These are phyloP conservation scores for Sphaeridia pumilis DNA, from an alignment of 2,888 invertebrate genomes.

Conservation along the genomic window DNA sequence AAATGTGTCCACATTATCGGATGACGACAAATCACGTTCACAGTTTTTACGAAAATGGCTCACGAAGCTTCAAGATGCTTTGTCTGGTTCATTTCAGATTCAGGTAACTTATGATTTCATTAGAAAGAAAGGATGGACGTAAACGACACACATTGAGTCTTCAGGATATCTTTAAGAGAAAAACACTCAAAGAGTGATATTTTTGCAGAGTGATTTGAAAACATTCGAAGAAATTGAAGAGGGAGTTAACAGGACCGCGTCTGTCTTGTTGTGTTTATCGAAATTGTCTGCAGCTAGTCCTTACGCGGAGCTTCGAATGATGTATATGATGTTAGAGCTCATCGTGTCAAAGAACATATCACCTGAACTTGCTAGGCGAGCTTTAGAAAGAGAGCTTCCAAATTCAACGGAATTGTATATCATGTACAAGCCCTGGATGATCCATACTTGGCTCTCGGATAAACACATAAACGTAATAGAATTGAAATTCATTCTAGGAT, in stretches of 20 bases:
- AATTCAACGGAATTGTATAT: background rate
- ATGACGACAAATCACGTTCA: too few relatives aligned
- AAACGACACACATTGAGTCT: too few relatives aligned
- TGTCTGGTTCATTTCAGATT: too few relatives aligned
- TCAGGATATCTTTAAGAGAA: too few relatives aligned
- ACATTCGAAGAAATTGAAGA: conserved; percentile 47
- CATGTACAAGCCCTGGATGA: background rate
- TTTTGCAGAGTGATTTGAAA: conserved; percentile 39
- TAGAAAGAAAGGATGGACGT: too few relatives aligned
- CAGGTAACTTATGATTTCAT: too few relatives aligned
- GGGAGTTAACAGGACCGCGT: conserved; percentile 47
- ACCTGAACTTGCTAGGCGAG: background rate
- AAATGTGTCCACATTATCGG: too few relatives aligned
- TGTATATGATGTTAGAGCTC: background rate
- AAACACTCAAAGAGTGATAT: too few relatives aligned
- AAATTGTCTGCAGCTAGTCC: conserved; percentile 32
- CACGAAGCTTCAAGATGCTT: too few relatives aligned
- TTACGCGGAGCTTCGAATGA: background rate
- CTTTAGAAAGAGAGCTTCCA: background rate
- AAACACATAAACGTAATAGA: too few relatives aligned
- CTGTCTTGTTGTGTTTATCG: conserved; percentile 48
- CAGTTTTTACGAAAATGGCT: too few relatives aligned
- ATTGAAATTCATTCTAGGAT: too few relatives aligned
- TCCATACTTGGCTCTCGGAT: background rate
- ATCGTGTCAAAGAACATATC: background rate